Base-by-base conservation (phyloP, 2,113 vertebrate species). In the Barnardius zonarius region DNA sequence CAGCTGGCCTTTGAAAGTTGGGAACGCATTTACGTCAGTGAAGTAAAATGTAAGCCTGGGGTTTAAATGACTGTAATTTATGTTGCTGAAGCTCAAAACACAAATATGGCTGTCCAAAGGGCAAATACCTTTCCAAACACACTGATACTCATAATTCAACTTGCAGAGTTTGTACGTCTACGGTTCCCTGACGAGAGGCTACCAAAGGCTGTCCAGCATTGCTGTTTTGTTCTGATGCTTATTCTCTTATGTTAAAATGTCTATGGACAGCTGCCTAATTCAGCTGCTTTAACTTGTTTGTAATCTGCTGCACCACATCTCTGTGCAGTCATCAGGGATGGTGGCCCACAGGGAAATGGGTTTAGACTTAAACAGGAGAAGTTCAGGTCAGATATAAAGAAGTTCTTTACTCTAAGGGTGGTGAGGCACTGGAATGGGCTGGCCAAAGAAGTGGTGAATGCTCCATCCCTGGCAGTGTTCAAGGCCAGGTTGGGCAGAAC, bases 51-150 rank as follows among this genome's bases (percentile, higher is more conserved):
- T 70, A 87, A 96, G 94, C 75, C 90, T 68, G 88, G 72, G 82
- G 67, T 94, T 97, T 92, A 90, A 94, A 96, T 96, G 57, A 83
- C 91, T 90, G 48, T 96, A 96, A 93, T 91, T 92, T 97, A 96
- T 97, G 74, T 86, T 91, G 82, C 95, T 90, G 94, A 86, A 97
- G 90, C 91, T 85, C 61, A 72, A 76, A 93, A 95, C 59, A 95
- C 83, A 96, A 97, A 76, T 80, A 93, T 54, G 61, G 91, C 46
- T 95, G 78, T 87, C 95, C 86, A 96, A 97, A 97, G 96, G 84
- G 86, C 95, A 97, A 96, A 96, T 95, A 95, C 89, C 95, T 90
- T 92, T 86, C 85, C 86, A 84, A 74, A 41, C 46, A 81, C 28
- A 55, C 78, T 89, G 83, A 88, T 85, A 72, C 52, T 95, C 92